A percentile compares a stretch with the other conserved stretches of the same genome.
Evolutionary conservation across 2,113 vertebrate genomes (phyloP).

Genomic region (Geococcyx californianus): DNA sequence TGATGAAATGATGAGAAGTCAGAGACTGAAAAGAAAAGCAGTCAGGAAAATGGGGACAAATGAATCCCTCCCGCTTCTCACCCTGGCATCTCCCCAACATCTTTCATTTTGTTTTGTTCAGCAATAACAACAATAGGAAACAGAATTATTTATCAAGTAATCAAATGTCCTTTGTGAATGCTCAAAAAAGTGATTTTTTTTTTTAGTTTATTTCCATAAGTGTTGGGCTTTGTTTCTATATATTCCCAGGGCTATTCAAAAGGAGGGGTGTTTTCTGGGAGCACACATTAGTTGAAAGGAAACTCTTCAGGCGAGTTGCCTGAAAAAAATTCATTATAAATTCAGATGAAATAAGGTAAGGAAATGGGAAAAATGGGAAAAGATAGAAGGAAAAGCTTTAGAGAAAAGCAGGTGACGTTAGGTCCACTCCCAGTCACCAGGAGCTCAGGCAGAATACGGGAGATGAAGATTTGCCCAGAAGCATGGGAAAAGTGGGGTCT

Average conservation of each 20-base stretch:
- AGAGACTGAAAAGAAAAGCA: neutral
- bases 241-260: neutral
- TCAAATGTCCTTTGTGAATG: neutral
- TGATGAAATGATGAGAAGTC: neutral
- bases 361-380: neutral
- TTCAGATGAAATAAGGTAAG: neutral
- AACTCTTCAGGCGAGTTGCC: neutral
- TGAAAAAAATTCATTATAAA: neutral
- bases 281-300: neutral
- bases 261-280: neutral
- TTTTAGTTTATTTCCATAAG: neutral
- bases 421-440: neutral
- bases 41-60: neutral
- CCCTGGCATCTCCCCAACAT: neutral
- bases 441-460: neutral
- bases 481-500: neutral
- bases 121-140: slow-evolving; percentile 18
- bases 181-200: neutral
- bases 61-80: neutral
- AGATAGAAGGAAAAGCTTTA: neutral
- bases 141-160: slow-evolving; percentile 9
- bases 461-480: neutral
- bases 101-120: slow-evolving; percentile 37
- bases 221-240: neutral
- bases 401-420: neutral